Evolutionary conservation across 2,113 vertebrate genomes (phyloP).

Genomic region (Arvicanthis niloticus): DNA sequence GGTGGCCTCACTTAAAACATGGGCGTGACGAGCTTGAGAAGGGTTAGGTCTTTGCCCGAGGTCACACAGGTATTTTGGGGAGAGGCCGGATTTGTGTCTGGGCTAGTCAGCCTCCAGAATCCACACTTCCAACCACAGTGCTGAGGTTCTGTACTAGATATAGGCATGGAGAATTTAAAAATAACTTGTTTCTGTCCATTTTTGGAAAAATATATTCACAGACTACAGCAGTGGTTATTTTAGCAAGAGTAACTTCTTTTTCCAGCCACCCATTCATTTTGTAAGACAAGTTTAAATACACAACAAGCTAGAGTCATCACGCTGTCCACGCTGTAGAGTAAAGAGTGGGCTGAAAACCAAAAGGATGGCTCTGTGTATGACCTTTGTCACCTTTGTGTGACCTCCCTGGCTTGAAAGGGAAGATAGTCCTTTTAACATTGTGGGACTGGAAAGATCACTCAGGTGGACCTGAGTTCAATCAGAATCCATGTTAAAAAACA

Average conservation of each 20-base stretch:
- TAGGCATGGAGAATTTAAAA: constrained; percentile 60
- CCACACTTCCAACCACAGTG: constrained; percentile 40
- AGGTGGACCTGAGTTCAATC: neutral
- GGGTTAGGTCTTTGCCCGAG: neutral
- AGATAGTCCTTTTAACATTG: neutral
- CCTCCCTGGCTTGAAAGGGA: neutral
- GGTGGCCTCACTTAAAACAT: neutral
- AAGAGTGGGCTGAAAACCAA: neutral
- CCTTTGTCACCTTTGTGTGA: neutral
- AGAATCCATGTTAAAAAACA: neutral
- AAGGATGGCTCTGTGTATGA: neutral
- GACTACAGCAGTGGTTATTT: constrained; percentile 61
- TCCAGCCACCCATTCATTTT: constrained; percentile 59
- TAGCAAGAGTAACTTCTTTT: constrained; percentile 56
- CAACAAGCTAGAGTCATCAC: constrained; percentile 49
- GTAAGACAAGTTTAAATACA: constrained; percentile 61
- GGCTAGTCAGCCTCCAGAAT: neutral
- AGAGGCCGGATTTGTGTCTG: neutral
- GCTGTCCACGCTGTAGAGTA: neutral
- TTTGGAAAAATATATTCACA: constrained; percentile 57
- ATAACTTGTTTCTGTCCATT: constrained; percentile 50
- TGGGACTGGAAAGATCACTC: neutral
- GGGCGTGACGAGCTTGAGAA: neutral
- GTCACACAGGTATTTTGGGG: constrained; percentile 31
- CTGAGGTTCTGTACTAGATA: constrained; percentile 40